Percentiles rank a stretch among this genome's conserved stretches.
These are phyloP conservation scores for Brachypterus glaber DNA, from an alignment of 2,888 invertebrate species.

Conservation along the genomic window DNA sequence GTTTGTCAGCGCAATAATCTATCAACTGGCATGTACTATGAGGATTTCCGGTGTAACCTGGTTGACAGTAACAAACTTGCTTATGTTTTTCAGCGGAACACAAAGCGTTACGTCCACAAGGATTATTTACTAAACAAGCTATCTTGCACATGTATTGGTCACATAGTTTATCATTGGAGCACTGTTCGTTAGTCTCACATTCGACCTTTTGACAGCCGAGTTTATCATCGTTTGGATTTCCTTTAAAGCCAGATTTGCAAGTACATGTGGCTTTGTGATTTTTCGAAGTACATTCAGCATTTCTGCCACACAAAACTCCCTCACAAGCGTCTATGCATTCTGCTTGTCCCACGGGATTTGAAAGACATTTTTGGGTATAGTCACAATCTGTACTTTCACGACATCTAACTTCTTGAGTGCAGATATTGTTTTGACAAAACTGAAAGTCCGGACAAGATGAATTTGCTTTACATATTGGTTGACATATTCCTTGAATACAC, in stretches of 20 bases:
- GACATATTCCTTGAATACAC: conserved; percentile 78
- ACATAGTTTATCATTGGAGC: conserved; percentile 75
- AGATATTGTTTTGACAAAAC: conserved; percentile 74
- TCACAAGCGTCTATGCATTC: conserved; percentile 71
- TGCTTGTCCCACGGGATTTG: conserved; percentile 60
- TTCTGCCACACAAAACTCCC: conserved; percentile 67
- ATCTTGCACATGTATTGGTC: conserved; percentile 76
- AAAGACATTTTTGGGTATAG: conserved; percentile 61
- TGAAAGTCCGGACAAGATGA: conserved; percentile 77
- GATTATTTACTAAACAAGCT: conserved; percentile 72
- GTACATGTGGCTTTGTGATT: conserved; percentile 67
- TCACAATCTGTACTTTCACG: conserved; percentile 62
- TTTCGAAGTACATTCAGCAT: conserved; percentile 67
- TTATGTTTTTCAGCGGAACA: conserved; percentile 77
- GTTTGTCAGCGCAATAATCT: conserved; percentile 68
- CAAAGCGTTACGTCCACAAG: conserved; percentile 75
- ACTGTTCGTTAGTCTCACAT: conserved; percentile 61
- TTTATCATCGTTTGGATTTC: conserved; percentile 61
- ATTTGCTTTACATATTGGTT: conserved; percentile 72
- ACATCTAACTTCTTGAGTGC: conserved; percentile 74
- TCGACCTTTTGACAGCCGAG: conserved; percentile 73
- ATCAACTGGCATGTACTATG: conserved; percentile 59
- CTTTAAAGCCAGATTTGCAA: conserved; percentile 71
- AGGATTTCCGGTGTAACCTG: conserved; percentile 77
- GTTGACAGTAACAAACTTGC: conserved; percentile 75